phyloP scores from a whole-genome alignment of 2,113 vertebrate genomes.

The Chaetura pelagica region DNA sequence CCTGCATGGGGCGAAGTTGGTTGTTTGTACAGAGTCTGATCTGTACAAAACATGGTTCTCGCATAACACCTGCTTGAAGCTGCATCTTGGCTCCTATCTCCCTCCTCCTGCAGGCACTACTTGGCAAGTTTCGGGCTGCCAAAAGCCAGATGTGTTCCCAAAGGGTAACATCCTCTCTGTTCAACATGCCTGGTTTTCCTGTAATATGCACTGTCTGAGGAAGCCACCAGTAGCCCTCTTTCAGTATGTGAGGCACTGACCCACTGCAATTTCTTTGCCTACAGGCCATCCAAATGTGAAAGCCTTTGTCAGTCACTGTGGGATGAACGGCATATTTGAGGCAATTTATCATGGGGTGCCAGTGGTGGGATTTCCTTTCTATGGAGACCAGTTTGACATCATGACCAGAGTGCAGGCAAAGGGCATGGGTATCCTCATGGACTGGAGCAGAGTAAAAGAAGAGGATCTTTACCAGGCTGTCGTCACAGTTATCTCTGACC shows the following conservation, averaged over 20 bases:
- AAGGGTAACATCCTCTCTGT: neutral
- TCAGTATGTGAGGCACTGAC: neutral
- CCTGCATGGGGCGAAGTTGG: neutral
- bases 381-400: constrained; percentile 77
- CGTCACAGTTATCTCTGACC: constrained; percentile 26
- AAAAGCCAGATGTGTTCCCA: neutral
- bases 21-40: neutral
- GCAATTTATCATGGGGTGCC: constrained; percentile 73
- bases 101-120: neutral
- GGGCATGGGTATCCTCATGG: constrained; percentile 73
- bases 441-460: constrained; percentile 62
- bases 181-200: neutral
- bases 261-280: neutral
- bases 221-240: neutral
- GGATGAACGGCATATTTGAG: constrained; percentile 73
- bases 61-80: neutral
- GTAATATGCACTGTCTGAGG: neutral
- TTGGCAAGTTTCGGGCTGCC: neutral
- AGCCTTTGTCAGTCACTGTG: constrained; percentile 72
- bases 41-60: neutral
- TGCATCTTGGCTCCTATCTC: neutral
- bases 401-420: constrained; percentile 71
- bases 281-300: constrained; percentile 69
- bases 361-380: constrained; percentile 75
- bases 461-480: constrained; percentile 67